Evolutionary conservation across 2,113 vertebrate genomes (phyloP).

Genomic region (Podarcis cretensis): DNA sequence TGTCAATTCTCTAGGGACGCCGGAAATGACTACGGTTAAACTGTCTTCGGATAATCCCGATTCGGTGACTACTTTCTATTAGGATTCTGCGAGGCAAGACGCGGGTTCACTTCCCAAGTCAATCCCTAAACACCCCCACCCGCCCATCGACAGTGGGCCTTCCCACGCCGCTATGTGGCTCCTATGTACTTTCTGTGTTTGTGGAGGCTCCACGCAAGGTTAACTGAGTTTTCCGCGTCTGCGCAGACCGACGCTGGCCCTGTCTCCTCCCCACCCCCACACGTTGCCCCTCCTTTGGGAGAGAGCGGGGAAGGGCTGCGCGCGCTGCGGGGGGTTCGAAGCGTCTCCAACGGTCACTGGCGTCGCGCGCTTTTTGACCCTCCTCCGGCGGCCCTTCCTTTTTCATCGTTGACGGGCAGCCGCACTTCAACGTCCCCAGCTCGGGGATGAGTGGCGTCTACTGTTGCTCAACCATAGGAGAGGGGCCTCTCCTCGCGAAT

Average conservation of each 20-base stretch:
- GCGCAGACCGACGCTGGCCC: accelerated
- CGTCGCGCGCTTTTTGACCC: neutral
- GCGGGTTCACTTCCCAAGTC: neutral
- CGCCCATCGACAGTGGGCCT: neutral
- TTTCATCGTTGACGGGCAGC: neutral
- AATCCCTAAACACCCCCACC: neutral
- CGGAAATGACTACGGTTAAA: neutral
- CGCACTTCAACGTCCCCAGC: neutral
- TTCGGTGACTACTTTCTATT: neutral
- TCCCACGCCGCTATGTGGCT: accelerated
- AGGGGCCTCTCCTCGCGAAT: neutral
- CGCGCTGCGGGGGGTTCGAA: neutral
- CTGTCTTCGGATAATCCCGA: neutral
- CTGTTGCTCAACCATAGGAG: neutral
- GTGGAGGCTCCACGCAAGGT: neutral
- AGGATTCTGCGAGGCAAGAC: neutral
- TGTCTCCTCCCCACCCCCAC: accelerated
- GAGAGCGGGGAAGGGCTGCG: neutral
- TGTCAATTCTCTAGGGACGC: neutral
- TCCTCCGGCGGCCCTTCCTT: neutral
- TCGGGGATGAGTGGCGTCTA: neutral
- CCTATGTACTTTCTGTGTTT: accelerated
- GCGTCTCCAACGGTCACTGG: neutral
- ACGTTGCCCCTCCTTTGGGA: neutral
- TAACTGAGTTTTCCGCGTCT: constrained; percentile 29